Conservation (phyloP, 2,888 invertebrate species). For the Patella pellucida region DNA sequence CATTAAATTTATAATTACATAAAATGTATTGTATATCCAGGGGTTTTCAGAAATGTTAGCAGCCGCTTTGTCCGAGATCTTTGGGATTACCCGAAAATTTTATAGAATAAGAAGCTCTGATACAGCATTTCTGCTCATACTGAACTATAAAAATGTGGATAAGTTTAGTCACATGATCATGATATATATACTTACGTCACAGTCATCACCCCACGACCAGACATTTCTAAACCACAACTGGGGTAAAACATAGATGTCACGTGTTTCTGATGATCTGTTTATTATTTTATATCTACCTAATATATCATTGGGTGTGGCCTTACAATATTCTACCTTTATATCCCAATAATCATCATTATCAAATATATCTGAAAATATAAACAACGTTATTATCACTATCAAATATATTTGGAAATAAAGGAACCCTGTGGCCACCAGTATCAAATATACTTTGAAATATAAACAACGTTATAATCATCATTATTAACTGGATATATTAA, state of each 20-base stretch:
- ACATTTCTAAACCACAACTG: constrained; percentile 68
- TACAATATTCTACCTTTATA: constrained; percentile 68
- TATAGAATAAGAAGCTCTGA: no score
- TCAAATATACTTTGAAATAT: no score
- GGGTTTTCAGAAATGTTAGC: no score
- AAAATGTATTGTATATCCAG: no score
- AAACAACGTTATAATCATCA: no score
- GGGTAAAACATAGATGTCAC: constrained; percentile 67
- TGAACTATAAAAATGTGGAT: no score
- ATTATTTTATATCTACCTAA: constrained; percentile 63
- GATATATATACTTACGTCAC: constrained; percentile 54
- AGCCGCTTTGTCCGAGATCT: no score
- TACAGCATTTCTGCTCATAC: no score
- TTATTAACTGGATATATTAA: no score
- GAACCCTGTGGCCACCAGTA: no score
- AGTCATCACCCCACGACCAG: constrained; percentile 64
- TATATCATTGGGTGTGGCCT: constrained; percentile 63
- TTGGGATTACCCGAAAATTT: no score
- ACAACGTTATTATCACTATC: not conserved
- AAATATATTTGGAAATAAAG: not conserved
- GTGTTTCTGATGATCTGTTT: constrained; percentile 61
- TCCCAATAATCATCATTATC: constrained; percentile 67
- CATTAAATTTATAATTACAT: not conserved
- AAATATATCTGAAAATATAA: constrained; percentile 56
- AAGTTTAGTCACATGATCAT: no score